Percentiles rank a stretch among this genome's conserved stretches.
Evolutionary conservation across 2,113 vertebrate genomes (phyloP).

Genomic region (Gnathonemus echidnorhynchus): DNA sequence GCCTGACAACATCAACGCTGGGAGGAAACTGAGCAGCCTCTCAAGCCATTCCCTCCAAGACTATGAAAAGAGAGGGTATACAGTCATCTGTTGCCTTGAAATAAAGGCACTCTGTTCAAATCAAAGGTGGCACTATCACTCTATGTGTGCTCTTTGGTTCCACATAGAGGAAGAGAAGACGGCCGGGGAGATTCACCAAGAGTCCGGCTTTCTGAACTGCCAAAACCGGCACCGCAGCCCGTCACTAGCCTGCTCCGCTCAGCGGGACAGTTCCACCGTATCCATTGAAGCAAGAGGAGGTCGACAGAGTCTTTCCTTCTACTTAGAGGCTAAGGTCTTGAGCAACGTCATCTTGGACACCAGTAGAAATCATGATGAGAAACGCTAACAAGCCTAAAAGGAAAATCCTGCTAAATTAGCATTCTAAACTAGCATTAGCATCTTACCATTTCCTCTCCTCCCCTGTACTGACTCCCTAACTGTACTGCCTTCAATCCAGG

Average conservation of each 20-base stretch:
- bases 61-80: background rate
- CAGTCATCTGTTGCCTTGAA: background rate
- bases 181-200: background rate
- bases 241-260: too few species aligned
- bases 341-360: background rate
- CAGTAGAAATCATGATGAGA: background rate
- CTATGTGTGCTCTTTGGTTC: background rate
- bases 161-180: background rate
- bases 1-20: background rate
- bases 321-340: background rate
- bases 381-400: background rate
- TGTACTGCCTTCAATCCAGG: background rate
- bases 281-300: background rate
- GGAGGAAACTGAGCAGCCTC: background rate
- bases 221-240: background rate
- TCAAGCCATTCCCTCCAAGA: background rate
- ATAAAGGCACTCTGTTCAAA: conserved; percentile 4
- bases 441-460: background rate
- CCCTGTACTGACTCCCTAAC: background rate
- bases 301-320: background rate
- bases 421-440: background rate
- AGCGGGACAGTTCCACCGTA: background rate
- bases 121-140: background rate
- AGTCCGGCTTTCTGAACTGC: background rate
- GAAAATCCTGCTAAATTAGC: background rate